Conservation (phyloP, 2,888 invertebrate species). For the Dasysyrphus albostriatus region DNA sequence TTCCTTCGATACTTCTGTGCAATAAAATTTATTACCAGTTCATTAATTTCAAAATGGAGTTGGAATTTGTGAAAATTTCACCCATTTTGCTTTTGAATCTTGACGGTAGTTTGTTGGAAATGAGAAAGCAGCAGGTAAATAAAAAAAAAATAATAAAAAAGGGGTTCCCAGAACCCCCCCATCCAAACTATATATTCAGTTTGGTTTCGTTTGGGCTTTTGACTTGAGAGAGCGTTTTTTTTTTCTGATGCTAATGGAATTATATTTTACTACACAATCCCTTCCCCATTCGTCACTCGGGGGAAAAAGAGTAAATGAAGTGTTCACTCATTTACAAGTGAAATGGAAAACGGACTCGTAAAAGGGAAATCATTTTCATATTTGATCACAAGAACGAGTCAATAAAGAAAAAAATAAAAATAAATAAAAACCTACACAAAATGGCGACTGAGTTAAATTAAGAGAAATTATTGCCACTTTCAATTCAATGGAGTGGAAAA, state of each 20-base stretch:
- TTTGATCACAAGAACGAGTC: constrained; percentile 57
- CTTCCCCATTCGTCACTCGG: neutral
- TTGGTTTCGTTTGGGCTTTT: constrained; percentile 1
- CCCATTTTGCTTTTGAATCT: constrained; percentile 33
- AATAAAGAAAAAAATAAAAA: constrained; percentile 21
- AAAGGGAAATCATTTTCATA: constrained; percentile 67
- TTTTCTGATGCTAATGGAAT: constrained; percentile 32
- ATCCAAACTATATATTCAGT: neutral
- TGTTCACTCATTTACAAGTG: constrained; percentile 68
- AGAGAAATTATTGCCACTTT: constrained; percentile 59
- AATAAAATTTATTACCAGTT: constrained; percentile 72
- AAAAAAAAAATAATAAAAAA: constrained; percentile 21
- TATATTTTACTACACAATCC: constrained; percentile 16
- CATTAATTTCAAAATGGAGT: constrained; percentile 70
- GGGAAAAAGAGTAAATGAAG: constrained; percentile 51
- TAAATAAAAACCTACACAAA: neutral
- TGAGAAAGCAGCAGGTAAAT: constrained; percentile 22
- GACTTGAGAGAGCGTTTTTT: constrained; percentile 1
- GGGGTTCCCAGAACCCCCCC: constrained; percentile 6
- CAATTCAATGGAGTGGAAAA: constrained; percentile 57
- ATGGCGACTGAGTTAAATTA: constrained; percentile 44
- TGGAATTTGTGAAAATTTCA: constrained; percentile 48
- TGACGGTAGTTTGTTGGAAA: constrained; percentile 35
- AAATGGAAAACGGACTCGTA: constrained; percentile 68
- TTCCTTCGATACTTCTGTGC: constrained; percentile 16